Base-by-base conservation (phyloP, 1,140 invertebrate genomes). In the Protaetia brevitarsis region DNA sequence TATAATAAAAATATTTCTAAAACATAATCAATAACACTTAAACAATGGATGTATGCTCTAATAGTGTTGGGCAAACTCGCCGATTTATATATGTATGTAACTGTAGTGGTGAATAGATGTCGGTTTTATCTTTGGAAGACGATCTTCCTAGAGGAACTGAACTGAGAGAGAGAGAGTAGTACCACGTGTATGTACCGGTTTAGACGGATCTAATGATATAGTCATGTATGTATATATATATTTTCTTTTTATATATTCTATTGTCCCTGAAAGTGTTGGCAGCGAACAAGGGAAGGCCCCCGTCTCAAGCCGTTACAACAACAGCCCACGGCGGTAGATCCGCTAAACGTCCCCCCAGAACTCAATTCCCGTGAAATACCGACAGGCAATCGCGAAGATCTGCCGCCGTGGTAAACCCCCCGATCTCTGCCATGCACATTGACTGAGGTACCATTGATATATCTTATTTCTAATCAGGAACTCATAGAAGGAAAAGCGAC, bases 401-500 rank as follows among this genome's bases (percentile, higher is more conserved):
- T 30, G 1, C 64, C 64, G 56, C 34, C 27, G 64, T 19, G 64
- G 64, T 60, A 51, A 65, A 29, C 64, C 64, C n/a, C 63, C 64
- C 45, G 64, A 30, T 30, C 64, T 31, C 64, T 56, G 64, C 36
- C 64, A 51, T 29, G 41, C 65, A 59, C 65, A 66, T 66, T 62
- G 37, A 66, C 62, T 69, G 66, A 64, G 61, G 59, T 63, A 64
- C 57, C 34, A 26, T 36, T 69, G 66, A 68, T 70, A 66, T 62
- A 66, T 66, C 67, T 65, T 74, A 73, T 71, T 76, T 73, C 72
- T 75, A 75, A 70, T 78, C 74, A 77, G 75, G 76, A 77, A 77
- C 75, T 77, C 74, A 58, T 74, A 74, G 69, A 78, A 69, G 76
- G 74, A 74, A 76, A 71, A 74, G 67, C 68, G 69, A 51, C 62